Evolutionary conservation across 1,140 invertebrate genomes (phyloP), one percentile per base, ranked within the genome.

Genomic region (Brachionus angularis): DNA sequence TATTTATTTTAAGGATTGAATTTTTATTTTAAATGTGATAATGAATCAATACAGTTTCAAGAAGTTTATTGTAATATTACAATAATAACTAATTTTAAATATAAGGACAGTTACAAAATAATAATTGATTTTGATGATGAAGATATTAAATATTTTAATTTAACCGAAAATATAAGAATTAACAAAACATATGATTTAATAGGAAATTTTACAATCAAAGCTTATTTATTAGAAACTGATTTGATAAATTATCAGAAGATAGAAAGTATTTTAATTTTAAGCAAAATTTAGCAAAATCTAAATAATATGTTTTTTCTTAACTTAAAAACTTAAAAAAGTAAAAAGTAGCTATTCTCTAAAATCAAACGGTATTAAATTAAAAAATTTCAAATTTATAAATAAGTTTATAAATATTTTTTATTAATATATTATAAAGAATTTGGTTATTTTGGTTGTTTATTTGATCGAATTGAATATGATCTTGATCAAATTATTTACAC

Each of bases 401-500:
- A n/a, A n/a, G n/a, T n/a, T n/a, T n/a, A n/a, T n/a, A n/a, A n/a
- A n/a, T n/a, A n/a, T n/a, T n/a, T n/a, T n/a, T n/a, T n/a, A n/a
- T n/a, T n/a, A n/a, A n/a, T n/a, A n/a, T n/a, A n/a, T n/a, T n/a
- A n/a, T n/a, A n/a, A n/a, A n/a, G n/a, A n/a, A n/a, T 31, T 31
- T 53, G 25, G 33, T 3, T 53, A 53, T 18, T 29, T 31, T 31
- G 50, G 50, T 53, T 53, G 50, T 53, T 53, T 31, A n/a, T 53
- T 31, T 53, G 50, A 53, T 16, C 29, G 29, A 53, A 12, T 31
- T 1, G 27, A 25, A 3, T 53, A 31, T 33, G 50, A 53, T 10
- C 29, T 53, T 3, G 31, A 33, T 16, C 27, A 53, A 3, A 25
- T 33, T 3, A 29, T 53, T 16, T 53, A 31, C 16, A n/a, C 18